Base-by-base conservation (phyloP, 2,797 vertebrate species). In the Myoxocephalus aenaeus region DNA sequence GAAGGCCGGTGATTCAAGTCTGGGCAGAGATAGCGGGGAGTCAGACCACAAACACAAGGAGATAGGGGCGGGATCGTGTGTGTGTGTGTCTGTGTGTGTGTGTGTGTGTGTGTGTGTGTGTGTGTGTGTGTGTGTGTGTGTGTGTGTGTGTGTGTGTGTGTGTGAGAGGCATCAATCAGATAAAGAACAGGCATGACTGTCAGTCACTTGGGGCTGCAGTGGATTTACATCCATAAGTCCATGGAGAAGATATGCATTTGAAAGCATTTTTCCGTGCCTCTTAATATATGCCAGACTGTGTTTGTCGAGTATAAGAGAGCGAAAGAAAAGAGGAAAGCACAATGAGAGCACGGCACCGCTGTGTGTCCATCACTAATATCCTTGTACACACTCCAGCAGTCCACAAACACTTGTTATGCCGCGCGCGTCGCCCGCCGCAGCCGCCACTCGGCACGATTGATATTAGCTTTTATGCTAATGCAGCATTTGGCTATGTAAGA, bases 401-500 rank as follows among this genome's bases (percentile, higher is more conserved):
- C 86, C 86, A 92, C 90, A 89, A 91, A 92, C 81, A 90, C 87
- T 94, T 90, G 88, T 80, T 89, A 90, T 92, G 86, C 90, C 69
- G 79, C 12, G 62, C 72, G 13, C 80, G 84, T 80, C 66, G 73
- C 82, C 72, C n/a, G 59, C 80, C 76, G 74, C n/a, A 75, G 68
- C 88, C 61, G 73, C 83, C 75, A 75, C 86, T 87, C 75, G 29
- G 69, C 76, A 77, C 87, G 57, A 93, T 85, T 91, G 93, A 91
- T 93, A 93, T 94, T 91, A 93, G 89, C 90, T 91, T 91, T 93
- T 92, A 93, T 93, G 92, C 86, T 91, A 93, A 93, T 93, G 92
- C 87, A 87, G 85, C 91, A 91, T 94, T 94, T 93, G 84, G 77
- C 88, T 83, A 84, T 90, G 92, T 91, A 83, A 87, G 90, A 93